Evolutionary conservation across 2,113 vertebrate species (phyloP), one percentile per base, ranked within the genome.

Genomic region (Lanius ludovicianus): DNA sequence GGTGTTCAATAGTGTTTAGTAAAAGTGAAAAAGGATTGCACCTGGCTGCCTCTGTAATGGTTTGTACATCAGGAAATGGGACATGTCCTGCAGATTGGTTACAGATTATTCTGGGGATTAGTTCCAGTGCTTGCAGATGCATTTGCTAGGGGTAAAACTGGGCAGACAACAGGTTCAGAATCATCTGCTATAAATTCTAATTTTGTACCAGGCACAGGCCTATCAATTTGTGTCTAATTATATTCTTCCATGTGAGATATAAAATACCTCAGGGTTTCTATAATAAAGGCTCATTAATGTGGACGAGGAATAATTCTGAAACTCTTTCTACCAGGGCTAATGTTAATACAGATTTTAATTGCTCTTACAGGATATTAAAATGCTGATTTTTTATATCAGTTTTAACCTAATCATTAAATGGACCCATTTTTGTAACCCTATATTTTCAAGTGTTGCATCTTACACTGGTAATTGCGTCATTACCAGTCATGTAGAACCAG

Each of bases 161-260:
- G 81, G 47, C 82, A 96, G 91, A 97, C 78, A 94, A 96, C 92
- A 93, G 93, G 94, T 97, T 97, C 95, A 90, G 42, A 93, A 90
- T 97, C 86, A 92, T 94, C 92, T 87, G 47, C 95, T 96, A 96
- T 95, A 97, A 97, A 97, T 97, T 98, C 95, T 95, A 90, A 93
- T 96, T 97, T 96, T 97, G 95, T 95, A 96, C 94, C 70, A 96
- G 91, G 94, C 89, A 77, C 64, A 94, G 92, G 86, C 71, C 80
- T 95, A 97, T 98, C 95, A 98, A 97, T 98, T 98, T 97, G 69
- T 96, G 97, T 97, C 97, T 98, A 98, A 98, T 98, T 98, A 97
- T 96, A 91, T 92, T 96, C 93, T 95, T 98, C 92, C 93, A 90
- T 96, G 97, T 97, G 97, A 97, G 97, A 97, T 97, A 97, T 95